These are phyloP conservation scores for Euproctis similis DNA, from an alignment of 2,888 invertebrate genomes.

Conservation along the genomic window DNA sequence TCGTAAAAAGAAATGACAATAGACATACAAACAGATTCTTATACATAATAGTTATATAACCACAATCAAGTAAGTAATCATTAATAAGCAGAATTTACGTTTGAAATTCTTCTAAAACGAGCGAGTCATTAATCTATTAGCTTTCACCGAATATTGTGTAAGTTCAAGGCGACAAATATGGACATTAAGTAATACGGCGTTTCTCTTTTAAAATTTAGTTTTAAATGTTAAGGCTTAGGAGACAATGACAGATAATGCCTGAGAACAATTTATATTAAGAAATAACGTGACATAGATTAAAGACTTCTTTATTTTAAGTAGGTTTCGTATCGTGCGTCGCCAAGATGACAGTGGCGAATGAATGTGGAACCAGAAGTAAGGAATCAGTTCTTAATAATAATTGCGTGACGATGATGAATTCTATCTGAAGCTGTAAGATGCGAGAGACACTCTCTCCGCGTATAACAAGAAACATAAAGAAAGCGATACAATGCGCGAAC, in stretches of 20 bases:
- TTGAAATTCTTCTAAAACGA: conserved; percentile 28
- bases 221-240: conserved; percentile 9
- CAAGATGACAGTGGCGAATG: not conserved
- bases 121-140: conserved; percentile 37
- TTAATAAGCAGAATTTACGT: conserved; percentile 30
- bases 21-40: not conserved
- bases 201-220: conserved; percentile 29
- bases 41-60: conserved; percentile 21
- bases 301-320: conserved; percentile 1
- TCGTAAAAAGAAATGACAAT: conserved; percentile 4
- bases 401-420: no score
- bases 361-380: no score
- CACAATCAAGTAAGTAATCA: conserved; percentile 21
- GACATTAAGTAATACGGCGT: conserved; percentile 30
- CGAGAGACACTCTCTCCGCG: no score
- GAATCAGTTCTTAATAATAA: no score
- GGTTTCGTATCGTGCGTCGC: no score
- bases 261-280: conserved; percentile 13
- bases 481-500: no score
- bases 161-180: conserved; percentile 22
- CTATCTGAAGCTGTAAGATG: no score
- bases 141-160: conserved; percentile 37
- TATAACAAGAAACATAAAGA: no score
- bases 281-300: conserved; percentile 9
- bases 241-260: conserved; percentile 14